Evolutionary conservation across 2,797 vertebrate species (phyloP).

Genomic region (Fistularia tabacaria): DNA sequence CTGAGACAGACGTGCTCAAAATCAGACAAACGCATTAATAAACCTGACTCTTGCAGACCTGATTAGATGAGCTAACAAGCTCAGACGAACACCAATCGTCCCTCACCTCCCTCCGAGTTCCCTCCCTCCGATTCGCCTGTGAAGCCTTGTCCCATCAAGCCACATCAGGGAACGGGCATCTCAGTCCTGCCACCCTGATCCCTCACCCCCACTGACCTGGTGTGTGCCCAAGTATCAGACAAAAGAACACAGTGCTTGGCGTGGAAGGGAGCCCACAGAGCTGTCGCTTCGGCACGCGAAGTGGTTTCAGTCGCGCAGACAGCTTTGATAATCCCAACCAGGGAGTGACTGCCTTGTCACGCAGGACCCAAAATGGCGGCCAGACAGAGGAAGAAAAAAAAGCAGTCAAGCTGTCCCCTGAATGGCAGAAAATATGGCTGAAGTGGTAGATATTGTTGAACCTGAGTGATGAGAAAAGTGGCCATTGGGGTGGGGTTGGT

Average conservation of each 20-base stretch:
- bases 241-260: constrained; percentile 53
- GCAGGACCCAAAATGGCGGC: constrained; percentile 46
- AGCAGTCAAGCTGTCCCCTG: constrained; percentile 18
- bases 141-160: constrained; percentile 54
- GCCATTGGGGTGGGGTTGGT: constrained; percentile 11
- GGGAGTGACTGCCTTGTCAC: constrained; percentile 52
- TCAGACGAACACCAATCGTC: constrained; percentile 57
- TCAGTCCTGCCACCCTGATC: constrained; percentile 47
- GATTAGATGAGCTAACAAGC: constrained; percentile 58
- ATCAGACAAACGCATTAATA: constrained; percentile 7
- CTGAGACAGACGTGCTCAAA: constrained; percentile 8
- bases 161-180: constrained; percentile 61
- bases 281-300: constrained; percentile 54
- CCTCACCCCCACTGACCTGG: constrained; percentile 39
- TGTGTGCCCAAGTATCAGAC: constrained; percentile 60
- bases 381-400: neutral
- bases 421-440: constrained; percentile 32
- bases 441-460: constrained; percentile 51
- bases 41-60: constrained; percentile 43
- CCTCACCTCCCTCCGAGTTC: constrained; percentile 44
- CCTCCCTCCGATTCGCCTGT: constrained; percentile 20
- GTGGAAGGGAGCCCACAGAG: constrained; percentile 53
- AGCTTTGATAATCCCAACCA: constrained; percentile 47
- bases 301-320: constrained; percentile 41
- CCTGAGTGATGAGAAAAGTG: constrained; percentile 32